A percentile compares a stretch with the other conserved stretches of the same genome.
Evolutionary conservation across 53 echinoderm and acorn worm genomes (phyloP).

Genomic region (Patiria pectinifera): DNA sequence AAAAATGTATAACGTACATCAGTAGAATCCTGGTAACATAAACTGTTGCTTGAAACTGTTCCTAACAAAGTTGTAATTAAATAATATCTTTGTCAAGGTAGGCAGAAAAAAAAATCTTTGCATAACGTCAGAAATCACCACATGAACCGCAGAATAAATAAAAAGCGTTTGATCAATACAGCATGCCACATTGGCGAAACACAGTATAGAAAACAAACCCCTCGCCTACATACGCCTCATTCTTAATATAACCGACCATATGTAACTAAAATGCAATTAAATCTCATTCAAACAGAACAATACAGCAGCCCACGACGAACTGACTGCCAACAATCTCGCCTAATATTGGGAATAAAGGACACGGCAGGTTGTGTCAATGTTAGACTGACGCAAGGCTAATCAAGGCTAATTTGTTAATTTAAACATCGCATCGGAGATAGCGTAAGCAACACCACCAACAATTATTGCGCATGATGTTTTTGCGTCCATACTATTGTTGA

Average conservation of each 20-base stretch:
- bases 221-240: background rate
- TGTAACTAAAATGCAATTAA: constrained; percentile 36
- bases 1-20: too few species aligned
- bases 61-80: too few species aligned
- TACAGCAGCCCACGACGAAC: background rate
- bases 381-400: constrained; percentile 6
- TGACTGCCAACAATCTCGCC: background rate
- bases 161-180: too few species aligned
- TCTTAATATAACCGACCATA: background rate
- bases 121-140: too few species aligned
- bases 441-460: constrained; percentile 2
- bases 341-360: background rate
- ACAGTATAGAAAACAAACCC: too few species aligned
- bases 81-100: background rate
- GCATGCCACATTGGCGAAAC: too few species aligned
- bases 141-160: too few species aligned
- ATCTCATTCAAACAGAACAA: constrained; percentile 28
- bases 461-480: background rate
- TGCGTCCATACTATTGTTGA: too few species aligned
- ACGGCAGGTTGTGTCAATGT: background rate
- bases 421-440: background rate
- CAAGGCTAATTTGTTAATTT: constrained; percentile 27
- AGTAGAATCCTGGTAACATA: too few species aligned
- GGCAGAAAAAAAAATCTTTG: background rate
- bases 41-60: too few species aligned